Evolutionary conservation across 2,888 invertebrate genomes (phyloP).

Genomic region (Mesorhabditis sp.): DNA sequence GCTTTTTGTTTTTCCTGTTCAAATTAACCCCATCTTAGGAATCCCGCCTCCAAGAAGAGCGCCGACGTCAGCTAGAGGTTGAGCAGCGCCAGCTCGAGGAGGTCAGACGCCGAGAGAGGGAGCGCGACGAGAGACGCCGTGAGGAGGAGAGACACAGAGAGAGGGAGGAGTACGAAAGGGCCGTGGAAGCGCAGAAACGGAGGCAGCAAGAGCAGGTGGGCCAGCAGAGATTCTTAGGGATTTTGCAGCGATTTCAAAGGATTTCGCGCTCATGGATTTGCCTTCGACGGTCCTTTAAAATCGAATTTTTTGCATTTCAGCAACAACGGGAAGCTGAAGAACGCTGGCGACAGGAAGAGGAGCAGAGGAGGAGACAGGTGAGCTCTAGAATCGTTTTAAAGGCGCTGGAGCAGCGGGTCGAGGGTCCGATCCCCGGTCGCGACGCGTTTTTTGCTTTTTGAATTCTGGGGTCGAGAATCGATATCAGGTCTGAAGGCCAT

Average conservation of each 20-base stretch:
- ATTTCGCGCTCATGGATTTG: too few species aligned
- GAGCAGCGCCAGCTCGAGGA: conserved; percentile 9
- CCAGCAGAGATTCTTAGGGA: background rate
- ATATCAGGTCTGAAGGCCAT: too few species aligned
- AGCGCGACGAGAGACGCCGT: conserved; percentile 37
- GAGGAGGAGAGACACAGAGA: conserved; percentile 28
- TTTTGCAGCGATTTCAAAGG: background rate
- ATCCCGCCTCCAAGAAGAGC: conserved; percentile 1
- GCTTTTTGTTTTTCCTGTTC: too few species aligned
- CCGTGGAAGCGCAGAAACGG: conserved; percentile 22
- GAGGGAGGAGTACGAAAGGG: conserved; percentile 21
- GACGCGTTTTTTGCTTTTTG: too few species aligned
- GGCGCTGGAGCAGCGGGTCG: too few species aligned
- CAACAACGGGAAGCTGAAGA: background rate
- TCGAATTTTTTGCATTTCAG: background rate
- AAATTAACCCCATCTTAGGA: too few species aligned
- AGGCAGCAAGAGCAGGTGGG: conserved; percentile 30
- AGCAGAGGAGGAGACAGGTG: background rate
- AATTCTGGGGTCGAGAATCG: too few species aligned
- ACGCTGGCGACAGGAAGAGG: background rate
- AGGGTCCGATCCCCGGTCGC: too few species aligned
- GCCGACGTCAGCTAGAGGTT: background rate
- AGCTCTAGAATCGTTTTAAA: background rate
- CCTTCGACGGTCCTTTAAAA: too few species aligned
- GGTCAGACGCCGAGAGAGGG: conserved; percentile 32